Base-by-base conservation (phyloP, 2,888 invertebrate genomes). In the Tyria jacobaeae region DNA sequence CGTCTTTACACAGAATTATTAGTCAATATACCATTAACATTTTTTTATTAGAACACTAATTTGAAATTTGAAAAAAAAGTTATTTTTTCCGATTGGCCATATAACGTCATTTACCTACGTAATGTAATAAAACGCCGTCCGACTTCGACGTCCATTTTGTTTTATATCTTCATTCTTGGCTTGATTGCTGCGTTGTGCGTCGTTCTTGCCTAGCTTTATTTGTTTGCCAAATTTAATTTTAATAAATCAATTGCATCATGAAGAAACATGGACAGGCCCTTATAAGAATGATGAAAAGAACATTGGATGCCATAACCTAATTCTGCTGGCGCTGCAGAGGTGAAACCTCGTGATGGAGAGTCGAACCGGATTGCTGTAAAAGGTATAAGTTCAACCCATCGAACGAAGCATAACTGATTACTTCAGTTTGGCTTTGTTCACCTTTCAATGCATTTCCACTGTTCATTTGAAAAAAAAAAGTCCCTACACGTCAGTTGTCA, bases 331-430 rank as follows among this genome's bases (percentile, higher is more conserved):
- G 44, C 21, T 17, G 44, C 21, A 44, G 44, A 44, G 44, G 44
- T 0, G 31, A 0, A 39, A 14, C 49, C 48, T 34, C 34, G 9
- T 48, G 25, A 47, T 34, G 48, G 53, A 39, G 25, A 12, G 17
- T 21, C 17, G 1, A 21, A 14, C 48, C 2, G 54, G 15, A 39
- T 31, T 49, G 24, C 39, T 60, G 31, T 60, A 25, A 60, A 67
- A 74, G 75, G 75, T 74, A 74, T 73, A 66, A 60, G 64, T 58
- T 50, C 61, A 59, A 66, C 10, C 64, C 65, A 12, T 63, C 57
- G 70, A 75, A 75, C 73, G 27, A 75, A 75, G 74, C 56, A 41
- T 73, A 75, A 75, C 68, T 75, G 74, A 73, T 66, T 61, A 49
- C 64, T 50, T 57, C 75, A 75, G 70, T 75, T 75, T 66, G 27